Conservation (phyloP, 1,140 invertebrate species). For the Drosophila tropicalis region DNA sequence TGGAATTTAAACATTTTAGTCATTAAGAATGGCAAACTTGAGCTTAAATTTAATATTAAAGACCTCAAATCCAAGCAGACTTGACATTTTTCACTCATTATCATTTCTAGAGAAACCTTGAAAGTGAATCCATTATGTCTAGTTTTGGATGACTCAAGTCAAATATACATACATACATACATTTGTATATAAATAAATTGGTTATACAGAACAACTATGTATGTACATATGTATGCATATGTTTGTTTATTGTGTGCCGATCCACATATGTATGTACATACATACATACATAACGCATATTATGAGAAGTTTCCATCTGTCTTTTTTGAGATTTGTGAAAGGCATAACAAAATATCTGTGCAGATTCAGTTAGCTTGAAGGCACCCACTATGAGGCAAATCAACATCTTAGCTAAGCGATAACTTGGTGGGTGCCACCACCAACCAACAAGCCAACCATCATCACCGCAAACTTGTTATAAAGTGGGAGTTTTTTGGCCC, state of each 20-base stretch:
- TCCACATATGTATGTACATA: not conserved
- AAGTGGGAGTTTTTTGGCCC: conserved; percentile 12
- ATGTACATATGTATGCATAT: not conserved
- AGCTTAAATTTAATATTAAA: not conserved
- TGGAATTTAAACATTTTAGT: too few relatives aligned
- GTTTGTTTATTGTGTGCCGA: too few relatives aligned
- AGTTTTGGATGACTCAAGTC: conserved; percentile 30
- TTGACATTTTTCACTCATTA: conserved; percentile 37
- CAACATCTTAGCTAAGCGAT: conserved; percentile 1
- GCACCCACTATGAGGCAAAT: conserved; percentile 23
- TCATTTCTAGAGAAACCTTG: conserved; percentile 50
- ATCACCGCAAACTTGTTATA: not conserved
- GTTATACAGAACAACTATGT: not conserved
- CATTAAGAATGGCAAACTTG: too few relatives aligned
- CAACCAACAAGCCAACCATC: not conserved
- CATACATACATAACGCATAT: conserved; percentile 1
- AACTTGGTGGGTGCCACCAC: not conserved
- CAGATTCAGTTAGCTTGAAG: conserved; percentile 2
- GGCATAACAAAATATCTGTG: conserved; percentile 39
- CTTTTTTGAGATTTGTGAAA: conserved; percentile 52
- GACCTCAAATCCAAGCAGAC: conserved; percentile 8
- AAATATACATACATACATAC: conserved; percentile 17
- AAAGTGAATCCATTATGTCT: conserved; percentile 51
- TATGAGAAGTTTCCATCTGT: not conserved
- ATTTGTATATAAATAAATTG: conserved; percentile 22